phyloP scores from a whole-genome alignment of 2,797 vertebrate genomes.

The Brachymystax lenok region DNA sequence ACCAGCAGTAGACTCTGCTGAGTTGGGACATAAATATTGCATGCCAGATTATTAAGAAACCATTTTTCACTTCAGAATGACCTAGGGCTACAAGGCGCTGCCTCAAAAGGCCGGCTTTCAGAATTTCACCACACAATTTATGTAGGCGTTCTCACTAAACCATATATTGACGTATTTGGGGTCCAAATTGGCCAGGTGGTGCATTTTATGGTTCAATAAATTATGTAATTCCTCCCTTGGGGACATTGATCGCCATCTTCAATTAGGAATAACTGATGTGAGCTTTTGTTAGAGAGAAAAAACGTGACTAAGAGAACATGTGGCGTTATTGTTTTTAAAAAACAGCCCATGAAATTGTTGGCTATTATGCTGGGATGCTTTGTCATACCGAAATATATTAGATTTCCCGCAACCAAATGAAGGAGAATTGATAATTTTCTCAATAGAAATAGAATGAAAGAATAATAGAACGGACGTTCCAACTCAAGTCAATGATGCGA shows the following conservation, averaged over 20 bases:
- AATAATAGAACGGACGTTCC: too few relatives aligned
- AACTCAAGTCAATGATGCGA: too few relatives aligned
- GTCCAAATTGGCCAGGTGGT: conserved; percentile 9
- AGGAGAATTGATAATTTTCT: background rate
- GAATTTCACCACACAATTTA: conserved; percentile 9
- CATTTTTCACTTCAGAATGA: conserved; percentile 1
- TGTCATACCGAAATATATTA: background rate
- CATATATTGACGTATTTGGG: conserved; percentile 2
- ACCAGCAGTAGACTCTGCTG: conserved; percentile 17
- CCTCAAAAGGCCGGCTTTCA: background rate
- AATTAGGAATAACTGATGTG: conserved; percentile 6
- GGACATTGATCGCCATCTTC: background rate
- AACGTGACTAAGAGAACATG: background rate
- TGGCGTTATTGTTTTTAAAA: background rate
- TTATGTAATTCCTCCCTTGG: background rate
- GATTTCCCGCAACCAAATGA: background rate
- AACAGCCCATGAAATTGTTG: background rate
- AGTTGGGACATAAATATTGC: conserved; percentile 34
- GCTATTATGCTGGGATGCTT: background rate
- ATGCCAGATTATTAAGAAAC: conserved; percentile 13
- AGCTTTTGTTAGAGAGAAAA: background rate
- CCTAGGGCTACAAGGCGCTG: background rate
- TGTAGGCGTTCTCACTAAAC: background rate
- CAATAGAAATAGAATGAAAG: too few relatives aligned
- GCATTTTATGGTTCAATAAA: conserved; percentile 9